Evolutionary conservation across 2,797 vertebrate species (phyloP), one percentile per base, ranked within the genome.

Genomic region (Sebastes jordani): DNA sequence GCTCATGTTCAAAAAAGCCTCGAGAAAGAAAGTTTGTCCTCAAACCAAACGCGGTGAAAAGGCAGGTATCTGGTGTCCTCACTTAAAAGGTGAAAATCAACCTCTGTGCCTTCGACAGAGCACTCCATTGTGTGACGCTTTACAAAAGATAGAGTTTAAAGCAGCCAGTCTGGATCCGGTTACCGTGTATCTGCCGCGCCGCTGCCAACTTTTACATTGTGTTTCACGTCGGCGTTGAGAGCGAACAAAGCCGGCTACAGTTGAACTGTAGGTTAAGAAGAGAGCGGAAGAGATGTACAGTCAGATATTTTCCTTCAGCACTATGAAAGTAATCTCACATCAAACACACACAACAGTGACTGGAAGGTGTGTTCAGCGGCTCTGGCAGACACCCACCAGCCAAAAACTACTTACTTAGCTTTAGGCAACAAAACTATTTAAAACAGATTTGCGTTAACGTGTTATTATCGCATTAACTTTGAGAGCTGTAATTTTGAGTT

Each of bases 41-140:
- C 91, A 88, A 91, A 89, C 87, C 78, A 76, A 87, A 87, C 73
- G 66, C 67, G 70, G 88, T 80, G 93, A 91, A 90, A 92, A 91
- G 84, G 81, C 88, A 7, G 82, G 90, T 93, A 90, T 93, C 94
- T 81, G 88, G 91, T 95, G 91, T 93, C 93, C 38, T 77, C 86
- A 92, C 91, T 92, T 91, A 83, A 89, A 93, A 93, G 90, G 81
- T 93, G 92, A 83, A 92, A 94, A 89, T 91, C 92, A 76, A 89
- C 88, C 90, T 93, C 84, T 72, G 83, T 54, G 88, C 86, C 87
- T 82, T 79, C 86, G 78, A 95, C 94, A 96, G 93, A 92, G 94
- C 92, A 25, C 30, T 1, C 78, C 94, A 92, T 96, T 96, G 95
- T 95, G 66, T 54, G 65, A 55, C 67, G 76, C 11, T 88, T 78